phyloP scores from a whole-genome alignment of 2,888 invertebrate genomes.

The Polyploca ridens region DNA sequence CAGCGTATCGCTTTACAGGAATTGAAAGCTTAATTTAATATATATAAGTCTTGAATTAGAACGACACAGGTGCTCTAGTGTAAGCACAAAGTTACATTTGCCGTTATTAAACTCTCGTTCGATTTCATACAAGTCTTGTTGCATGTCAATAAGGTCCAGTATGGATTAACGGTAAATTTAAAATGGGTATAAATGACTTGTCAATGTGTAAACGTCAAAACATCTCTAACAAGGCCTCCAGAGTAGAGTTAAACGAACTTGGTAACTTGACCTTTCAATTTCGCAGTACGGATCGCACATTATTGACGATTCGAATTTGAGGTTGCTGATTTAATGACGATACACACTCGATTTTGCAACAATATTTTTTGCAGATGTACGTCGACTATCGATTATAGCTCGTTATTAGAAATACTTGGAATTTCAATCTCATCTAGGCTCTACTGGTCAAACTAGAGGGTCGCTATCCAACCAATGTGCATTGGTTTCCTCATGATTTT shows the following conservation, averaged over 20 bases:
- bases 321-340: not conserved
- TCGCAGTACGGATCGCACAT: constrained; percentile 8
- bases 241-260: constrained; percentile 68
- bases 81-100: not conserved
- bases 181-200: constrained; percentile 7
- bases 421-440: too few relatives aligned
- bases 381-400: too few relatives aligned
- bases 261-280: constrained; percentile 60
- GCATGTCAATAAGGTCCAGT: not conserved
- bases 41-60: not conserved
- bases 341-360: not conserved
- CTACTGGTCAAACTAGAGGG: too few relatives aligned
- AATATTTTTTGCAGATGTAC: not conserved
- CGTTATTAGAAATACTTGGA: too few relatives aligned
- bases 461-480: too few relatives aligned
- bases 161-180: constrained; percentile 11
- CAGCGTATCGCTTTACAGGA: constrained; percentile 18
- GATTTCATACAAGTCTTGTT: not conserved
- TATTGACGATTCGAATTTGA: not conserved
- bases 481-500: too few relatives aligned
- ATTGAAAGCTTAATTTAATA: constrained; percentile 11
- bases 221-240: constrained; percentile 34
- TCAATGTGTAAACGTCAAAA: constrained; percentile 23
- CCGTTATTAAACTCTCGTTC: not conserved
- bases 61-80: constrained; percentile 4